A percentile compares a stretch with the other conserved stretches of the same genome.
These are phyloP conservation scores for Sigmodon hispidus DNA, from an alignment of 2,113 vertebrate species.

Conservation along the genomic window DNA sequence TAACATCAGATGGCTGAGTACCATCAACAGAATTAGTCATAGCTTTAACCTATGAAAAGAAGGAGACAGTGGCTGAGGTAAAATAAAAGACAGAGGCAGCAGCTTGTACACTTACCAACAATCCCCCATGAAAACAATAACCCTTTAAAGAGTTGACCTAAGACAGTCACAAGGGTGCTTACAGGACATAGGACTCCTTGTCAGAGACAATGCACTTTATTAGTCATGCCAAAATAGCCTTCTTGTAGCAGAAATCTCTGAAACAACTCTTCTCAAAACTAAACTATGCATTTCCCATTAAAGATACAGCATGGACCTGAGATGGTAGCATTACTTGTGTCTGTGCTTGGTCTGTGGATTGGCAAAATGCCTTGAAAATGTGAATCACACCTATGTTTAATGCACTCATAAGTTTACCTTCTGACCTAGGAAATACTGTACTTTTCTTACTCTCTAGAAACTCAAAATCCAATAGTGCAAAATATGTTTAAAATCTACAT, in stretches of 20 bases:
- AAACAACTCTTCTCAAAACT: background rate
- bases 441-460: background rate
- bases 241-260: background rate
- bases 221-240: background rate
- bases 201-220: background rate
- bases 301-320: too few species aligned
- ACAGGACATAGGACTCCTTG: background rate
- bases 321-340: background rate
- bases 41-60: slow-evolving; percentile 84
- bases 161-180: background rate
- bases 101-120: background rate
- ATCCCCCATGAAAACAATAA: background rate
- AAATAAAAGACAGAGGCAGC: background rate
- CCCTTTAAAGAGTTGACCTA: background rate
- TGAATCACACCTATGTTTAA: background rate
- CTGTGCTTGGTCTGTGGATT: background rate
- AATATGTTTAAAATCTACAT: background rate
- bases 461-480: background rate
- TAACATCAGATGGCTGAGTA: slow-evolving; percentile 51
- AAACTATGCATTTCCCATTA: background rate
- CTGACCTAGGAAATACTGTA: background rate
- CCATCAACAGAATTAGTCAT: background rate
- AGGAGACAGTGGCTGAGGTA: slow-evolving; percentile 39
- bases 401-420: background rate
- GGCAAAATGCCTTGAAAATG: background rate